These are phyloP conservation scores for Acanthoscelides obtectus DNA, from an alignment of 2,888 invertebrate genomes.

Conservation along the genomic window DNA sequence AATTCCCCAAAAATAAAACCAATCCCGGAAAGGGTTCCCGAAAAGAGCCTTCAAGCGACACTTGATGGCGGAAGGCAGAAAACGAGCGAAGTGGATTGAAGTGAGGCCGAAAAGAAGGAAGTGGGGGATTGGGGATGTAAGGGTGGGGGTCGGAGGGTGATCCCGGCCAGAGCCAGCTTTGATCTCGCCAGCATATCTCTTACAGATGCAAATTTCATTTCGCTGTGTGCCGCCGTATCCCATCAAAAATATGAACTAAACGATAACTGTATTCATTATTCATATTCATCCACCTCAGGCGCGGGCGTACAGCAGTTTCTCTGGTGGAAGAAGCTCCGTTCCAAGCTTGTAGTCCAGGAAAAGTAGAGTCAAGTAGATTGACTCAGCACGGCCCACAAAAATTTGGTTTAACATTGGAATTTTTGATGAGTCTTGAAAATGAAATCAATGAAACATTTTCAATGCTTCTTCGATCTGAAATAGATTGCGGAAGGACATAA, in stretches of 20 bases:
- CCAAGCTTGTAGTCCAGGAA: not conserved
- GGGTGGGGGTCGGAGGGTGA: conserved; percentile 25
- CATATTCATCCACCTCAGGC: conserved; percentile 57
- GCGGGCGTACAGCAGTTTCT: conserved; percentile 4
- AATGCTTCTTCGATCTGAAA: no score
- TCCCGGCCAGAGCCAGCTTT: conserved; percentile 42
- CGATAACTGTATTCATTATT: conserved; percentile 61
- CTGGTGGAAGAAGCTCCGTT: not conserved
- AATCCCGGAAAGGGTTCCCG: not conserved
- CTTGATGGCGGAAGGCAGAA: conserved; percentile 18
- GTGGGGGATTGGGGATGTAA: conserved; percentile 23
- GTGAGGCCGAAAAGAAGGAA: conserved; percentile 24
- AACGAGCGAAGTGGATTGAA: conserved; percentile 9
- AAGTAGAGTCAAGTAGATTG: no score
- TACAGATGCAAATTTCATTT: conserved; percentile 53
- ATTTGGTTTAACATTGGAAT: no score
- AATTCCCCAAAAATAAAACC: no score
- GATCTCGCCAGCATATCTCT: conserved; percentile 50
- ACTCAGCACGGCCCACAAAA: no score
- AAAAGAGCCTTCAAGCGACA: conserved; percentile 10
- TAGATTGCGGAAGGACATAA: no score
- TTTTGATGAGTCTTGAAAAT: no score
- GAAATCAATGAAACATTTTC: no score
- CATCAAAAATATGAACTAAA: conserved; percentile 59
- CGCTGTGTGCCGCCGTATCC: conserved; percentile 45